phyloP scores from a whole-genome alignment of 2,888 invertebrate genomes.

The Bombyx huttoni region DNA sequence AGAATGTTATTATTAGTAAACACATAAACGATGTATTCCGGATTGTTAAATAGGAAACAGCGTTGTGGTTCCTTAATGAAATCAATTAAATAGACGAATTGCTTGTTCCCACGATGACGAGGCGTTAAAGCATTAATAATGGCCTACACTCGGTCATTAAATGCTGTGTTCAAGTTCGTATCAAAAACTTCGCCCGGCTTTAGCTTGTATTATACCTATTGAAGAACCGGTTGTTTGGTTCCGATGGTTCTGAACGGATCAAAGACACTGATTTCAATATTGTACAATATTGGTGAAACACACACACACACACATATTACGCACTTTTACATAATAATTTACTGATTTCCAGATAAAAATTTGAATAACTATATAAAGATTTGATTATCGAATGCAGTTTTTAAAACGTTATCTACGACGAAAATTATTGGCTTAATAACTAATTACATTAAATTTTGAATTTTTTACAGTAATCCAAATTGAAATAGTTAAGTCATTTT shows the following conservation, averaged over 20 bases:
- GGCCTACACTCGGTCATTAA: conserved; percentile 17
- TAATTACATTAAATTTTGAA: too few species aligned
- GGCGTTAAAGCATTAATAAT: conserved; percentile 15
- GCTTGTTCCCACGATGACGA: conserved; percentile 26
- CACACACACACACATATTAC: too few species aligned
- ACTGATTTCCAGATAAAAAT: too few species aligned
- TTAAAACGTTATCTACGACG: too few species aligned
- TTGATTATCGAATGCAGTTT: too few species aligned
- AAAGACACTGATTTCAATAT: conserved; percentile 2
- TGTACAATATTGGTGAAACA: too few species aligned
- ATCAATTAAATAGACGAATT: conserved; percentile 8
- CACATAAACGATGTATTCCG: background rate
- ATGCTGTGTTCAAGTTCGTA: conserved; percentile 14
- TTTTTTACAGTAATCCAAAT: too few species aligned
- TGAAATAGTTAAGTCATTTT: too few species aligned
- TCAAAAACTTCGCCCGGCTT: conserved; percentile 10
- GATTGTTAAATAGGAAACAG: background rate
- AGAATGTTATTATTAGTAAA: background rate
- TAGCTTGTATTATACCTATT: conserved; percentile 3
- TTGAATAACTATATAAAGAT: too few species aligned
- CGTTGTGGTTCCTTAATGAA: conserved; percentile 3
- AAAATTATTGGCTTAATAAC: too few species aligned
- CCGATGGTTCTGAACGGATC: conserved; percentile 9
- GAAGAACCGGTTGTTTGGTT: conserved; percentile 7
- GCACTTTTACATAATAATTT: too few species aligned